Base-by-base conservation (phyloP, 2,888 invertebrate species). In the Chrysopilus asiliformis region DNA sequence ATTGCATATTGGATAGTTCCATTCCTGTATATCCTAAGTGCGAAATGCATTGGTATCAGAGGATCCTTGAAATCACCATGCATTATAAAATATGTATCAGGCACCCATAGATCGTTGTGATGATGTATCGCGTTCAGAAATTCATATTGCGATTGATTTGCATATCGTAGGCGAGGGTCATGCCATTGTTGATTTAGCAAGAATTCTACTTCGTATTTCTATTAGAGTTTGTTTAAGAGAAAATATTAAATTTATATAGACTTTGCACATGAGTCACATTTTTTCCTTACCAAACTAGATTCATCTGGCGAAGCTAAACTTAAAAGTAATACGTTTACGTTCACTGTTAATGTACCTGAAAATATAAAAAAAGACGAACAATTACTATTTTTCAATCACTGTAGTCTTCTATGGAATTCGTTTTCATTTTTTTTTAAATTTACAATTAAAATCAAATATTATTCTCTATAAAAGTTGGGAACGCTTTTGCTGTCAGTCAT, bases 191-290 rank as follows among this genome's bases (percentile, higher is more conserved):
- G 87, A 62, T 90, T 86, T 52, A 91, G 74, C 48, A 91, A 71
- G 65, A 91, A 90, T 65, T 91, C 91, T 57, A 91, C 89, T 68
- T 91, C 90, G 70, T 91, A 91, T 83, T 90, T 91, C 89, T 90
- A 30, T 8, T 22, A 7, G 22, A 22, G 22, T 8, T 22, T 22
- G 22, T 8, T 8, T 22, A 33, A 33, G 2, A 15, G 3, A n/a
- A 32, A 20, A 12, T 19, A 20, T 3, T 12, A 9, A 12, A 20
- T 20, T 4, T 4, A 32, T n/a, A 19, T 2, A 14, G 10, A 32
- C 20, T 7, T 27, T 27, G 9, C 6, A 27, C 13, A 6, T 9
- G 10, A 32, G 9, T 17, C n/a, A 16, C 4, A 13, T 32, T 3
- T 26, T 3, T 33, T 37, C 74, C 80, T 84, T 74, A 90, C 90